Base-by-base conservation (phyloP, 2,888 invertebrate genomes). In the Polyommatus iphigenia region DNA sequence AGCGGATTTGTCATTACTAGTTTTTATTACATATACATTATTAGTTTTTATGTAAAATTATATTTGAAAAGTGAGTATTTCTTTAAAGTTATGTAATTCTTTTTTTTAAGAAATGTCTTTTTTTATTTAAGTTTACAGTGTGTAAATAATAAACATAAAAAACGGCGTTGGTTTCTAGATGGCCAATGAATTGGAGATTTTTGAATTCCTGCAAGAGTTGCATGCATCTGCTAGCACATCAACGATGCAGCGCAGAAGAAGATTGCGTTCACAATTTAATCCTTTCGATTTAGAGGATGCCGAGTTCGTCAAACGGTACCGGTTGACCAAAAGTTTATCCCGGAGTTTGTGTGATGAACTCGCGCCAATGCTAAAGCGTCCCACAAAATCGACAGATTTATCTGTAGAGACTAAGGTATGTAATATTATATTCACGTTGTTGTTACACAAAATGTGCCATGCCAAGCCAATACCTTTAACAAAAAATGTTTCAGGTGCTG, bases 1-100 rank as follows among this genome's bases (percentile, higher is more conserved):
- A 54, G 54, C 54, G 54, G 54, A 54, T 18, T 57, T 57, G n/a
- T n/a, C n/a, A 57, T 57, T n/a, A n/a, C n/a, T n/a, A n/a, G n/a
- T n/a, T n/a, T n/a, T n/a, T n/a, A n/a, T n/a, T n/a, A n/a, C n/a
- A n/a, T 57, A n/a, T 57, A 5, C 18, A 57, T 57, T 57, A 18
- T 57, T 57, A 57, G n/a, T 57, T n/a, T 57, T 57, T 57, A 57
- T n/a, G 57, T 57, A n/a, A 57, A 57, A 57, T 57, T 57, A 57
- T n/a, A 57, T n/a, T 57, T 57, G n/a, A 57, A 57, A 57, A 57
- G 57, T 57, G n/a, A 57, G 57, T 57, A n/a, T n/a, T n/a, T n/a
- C n/a, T 57, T 5, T 7, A 57, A 57, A 57, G n/a, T n/a, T n/a
- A 57, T n/a, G 57, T 57, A 57, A 54, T 54, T 41, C 41, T n/a